Conservation (phyloP, 2,888 invertebrate species). For the Callimorpha dominula region DNA sequence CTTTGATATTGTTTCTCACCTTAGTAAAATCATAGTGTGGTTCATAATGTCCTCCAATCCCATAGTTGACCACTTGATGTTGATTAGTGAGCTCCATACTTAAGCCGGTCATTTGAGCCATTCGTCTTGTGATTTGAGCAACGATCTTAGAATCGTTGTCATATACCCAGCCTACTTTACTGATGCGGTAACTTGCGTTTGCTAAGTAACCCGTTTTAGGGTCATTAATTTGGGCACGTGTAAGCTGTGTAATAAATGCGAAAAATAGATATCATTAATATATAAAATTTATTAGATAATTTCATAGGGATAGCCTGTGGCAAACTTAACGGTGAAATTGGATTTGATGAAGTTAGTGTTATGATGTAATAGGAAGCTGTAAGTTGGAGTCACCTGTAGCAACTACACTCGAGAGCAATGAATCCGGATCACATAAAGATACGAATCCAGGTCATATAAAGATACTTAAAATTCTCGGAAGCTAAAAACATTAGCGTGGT, state of each 20-base stretch:
- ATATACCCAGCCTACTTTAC: conserved; percentile 98
- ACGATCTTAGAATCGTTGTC: conserved; percentile 93
- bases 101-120: conserved; percentile 95
- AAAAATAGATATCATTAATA: neutral
- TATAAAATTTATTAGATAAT: too few species aligned
- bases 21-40: conserved; percentile 98
- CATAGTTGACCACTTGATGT: conserved; percentile 99
- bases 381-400: too few species aligned
- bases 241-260: conserved; percentile 88
- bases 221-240: conserved; percentile 97
- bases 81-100: conserved; percentile 96
- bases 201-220: conserved; percentile 96
- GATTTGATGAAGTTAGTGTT: too few species aligned
- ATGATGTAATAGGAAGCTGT: too few species aligned
- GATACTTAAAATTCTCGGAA: too few species aligned
- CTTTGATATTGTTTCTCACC: conserved; percentile 69
- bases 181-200: conserved; percentile 97
- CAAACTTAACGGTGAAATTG: too few species aligned
- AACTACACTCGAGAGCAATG: too few species aligned
- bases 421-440: too few species aligned
- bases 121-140: conserved; percentile 91
- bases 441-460: too few species aligned
- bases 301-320: too few species aligned
- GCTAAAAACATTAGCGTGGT: too few species aligned
- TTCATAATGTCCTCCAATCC: conserved; percentile 99